Base-by-base conservation (phyloP, 2,888 invertebrate genomes). In the Trisateles emortualis region DNA sequence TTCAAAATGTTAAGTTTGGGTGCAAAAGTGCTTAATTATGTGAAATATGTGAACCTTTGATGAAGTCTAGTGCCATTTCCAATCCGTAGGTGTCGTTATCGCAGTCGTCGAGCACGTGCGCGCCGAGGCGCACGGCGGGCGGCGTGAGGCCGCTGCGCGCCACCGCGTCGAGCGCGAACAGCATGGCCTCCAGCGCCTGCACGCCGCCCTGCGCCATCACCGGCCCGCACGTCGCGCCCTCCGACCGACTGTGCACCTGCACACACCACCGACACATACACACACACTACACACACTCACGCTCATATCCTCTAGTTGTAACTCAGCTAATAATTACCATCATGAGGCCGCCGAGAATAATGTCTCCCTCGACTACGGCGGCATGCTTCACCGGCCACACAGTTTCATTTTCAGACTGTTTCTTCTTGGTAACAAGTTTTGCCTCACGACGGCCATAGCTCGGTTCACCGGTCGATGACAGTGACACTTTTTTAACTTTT, bases 21-120 rank as follows among this genome's bases (percentile, higher is more conserved):
- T n/a, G n/a, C n/a, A n/a, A n/a, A n/a, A n/a, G n/a, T n/a, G n/a
- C n/a, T n/a, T n/a, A n/a, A n/a, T n/a, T n/a, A n/a, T n/a, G n/a
- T n/a, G n/a, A n/a, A n/a, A n/a, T n/a, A n/a, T n/a, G n/a, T 5
- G 5, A 5, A 97, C 98, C 98, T 94, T 97, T 97, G 68, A 98
- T 98, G 83, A 98, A 98, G 86, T 98, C 98, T 38, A 98, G 96
- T 0, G 98, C 97, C 95, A 98, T 97, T 86, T 98, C 98, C 45
- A 98, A 93, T 0, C 98, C 98, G 78, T 97, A 97, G 4, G 98
- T 97, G 84, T 98, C 98, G 87, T 96, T 96, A 88, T 98, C 98
- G 84, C 98, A 98, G 89, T 98, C 98, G 83, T 98, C 98, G 40
- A 98, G 94, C 59, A 98, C 96, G 76, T 96, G 96, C 0, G 97